These are phyloP conservation scores for Chaetodon auriga DNA, from an alignment of 2,113 vertebrate genomes.

Conservation along the genomic window DNA sequence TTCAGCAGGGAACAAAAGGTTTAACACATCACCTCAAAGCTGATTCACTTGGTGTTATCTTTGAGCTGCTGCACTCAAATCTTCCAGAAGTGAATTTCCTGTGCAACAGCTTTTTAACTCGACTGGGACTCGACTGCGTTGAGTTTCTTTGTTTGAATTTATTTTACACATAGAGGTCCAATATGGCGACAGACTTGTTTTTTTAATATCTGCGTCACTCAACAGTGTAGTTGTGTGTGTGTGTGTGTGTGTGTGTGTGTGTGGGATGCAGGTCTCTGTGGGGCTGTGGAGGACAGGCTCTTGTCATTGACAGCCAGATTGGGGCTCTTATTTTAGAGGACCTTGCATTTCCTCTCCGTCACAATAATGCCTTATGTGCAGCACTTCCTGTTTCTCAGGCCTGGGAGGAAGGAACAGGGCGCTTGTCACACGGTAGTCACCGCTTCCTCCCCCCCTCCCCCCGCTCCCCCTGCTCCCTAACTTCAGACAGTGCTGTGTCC, in stretches of 20 bases:
- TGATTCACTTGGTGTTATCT: slow-evolving; percentile 14
- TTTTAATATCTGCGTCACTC: slow-evolving; percentile 49
- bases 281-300: slow-evolving; percentile 70
- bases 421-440: slow-evolving; percentile 86
- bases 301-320: slow-evolving; percentile 82
- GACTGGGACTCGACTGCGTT: not conserved
- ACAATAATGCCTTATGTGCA: slow-evolving; percentile 86
- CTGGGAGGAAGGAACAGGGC: slow-evolving; percentile 83
- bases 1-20: slow-evolving; percentile 33
- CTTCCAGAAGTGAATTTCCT: not conserved
- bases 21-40: slow-evolving; percentile 17
- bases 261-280: slow-evolving; percentile 50
- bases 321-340: slow-evolving; percentile 83
- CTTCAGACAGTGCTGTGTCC: slow-evolving; percentile 83
- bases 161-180: slow-evolving; percentile 2
- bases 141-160: not conserved
- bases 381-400: slow-evolving; percentile 87
- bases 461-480: slow-evolving; percentile 62
- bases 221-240: slow-evolving; percentile 33
- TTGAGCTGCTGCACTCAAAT: slow-evolving; percentile 16
- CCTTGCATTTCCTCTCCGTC: slow-evolving; percentile 86
- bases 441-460: slow-evolving; percentile 72
- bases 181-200: slow-evolving; percentile 4
- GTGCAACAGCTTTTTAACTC: not conserved
- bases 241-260: not conserved